These are phyloP conservation scores for Pongo abelii DNA, from an alignment of 2,113 vertebrate species.

Conservation along the genomic window DNA sequence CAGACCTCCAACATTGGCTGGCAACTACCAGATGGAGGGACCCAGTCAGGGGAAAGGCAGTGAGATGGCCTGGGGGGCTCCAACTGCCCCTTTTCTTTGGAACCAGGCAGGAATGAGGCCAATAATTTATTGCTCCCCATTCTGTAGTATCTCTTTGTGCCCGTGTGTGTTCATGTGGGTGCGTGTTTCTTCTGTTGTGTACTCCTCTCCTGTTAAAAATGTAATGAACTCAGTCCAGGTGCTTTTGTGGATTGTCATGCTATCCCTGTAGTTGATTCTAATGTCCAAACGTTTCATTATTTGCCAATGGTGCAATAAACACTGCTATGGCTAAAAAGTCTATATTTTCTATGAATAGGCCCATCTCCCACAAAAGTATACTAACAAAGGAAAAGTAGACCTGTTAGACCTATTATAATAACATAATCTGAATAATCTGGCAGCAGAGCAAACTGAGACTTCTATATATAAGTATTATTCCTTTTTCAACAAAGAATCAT, in stretches of 20 bases:
- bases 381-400: not conserved
- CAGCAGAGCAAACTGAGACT: not conserved
- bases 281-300: not conserved
- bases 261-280: not conserved
- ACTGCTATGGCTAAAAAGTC: not conserved
- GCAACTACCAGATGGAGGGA: not conserved
- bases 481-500: not conserved
- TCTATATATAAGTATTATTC: not conserved
- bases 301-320: slow-evolving; percentile 25
- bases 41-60: not conserved
- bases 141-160: not conserved
- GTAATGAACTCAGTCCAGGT: not conserved
- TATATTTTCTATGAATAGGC: not conserved
- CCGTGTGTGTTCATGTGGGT: not conserved
- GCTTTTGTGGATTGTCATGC: not conserved
- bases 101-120: not conserved
- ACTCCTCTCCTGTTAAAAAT: not conserved
- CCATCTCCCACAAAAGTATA: not conserved
- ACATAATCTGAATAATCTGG: not conserved
- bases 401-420: not conserved
- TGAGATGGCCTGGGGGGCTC: not conserved
- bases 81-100: not conserved
- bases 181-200: not conserved
- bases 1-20: not conserved
- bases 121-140: not conserved